These are phyloP conservation scores for Petrolisthes manimaculis DNA, from an alignment of 2,888 invertebrate genomes.

Conservation along the genomic window DNA sequence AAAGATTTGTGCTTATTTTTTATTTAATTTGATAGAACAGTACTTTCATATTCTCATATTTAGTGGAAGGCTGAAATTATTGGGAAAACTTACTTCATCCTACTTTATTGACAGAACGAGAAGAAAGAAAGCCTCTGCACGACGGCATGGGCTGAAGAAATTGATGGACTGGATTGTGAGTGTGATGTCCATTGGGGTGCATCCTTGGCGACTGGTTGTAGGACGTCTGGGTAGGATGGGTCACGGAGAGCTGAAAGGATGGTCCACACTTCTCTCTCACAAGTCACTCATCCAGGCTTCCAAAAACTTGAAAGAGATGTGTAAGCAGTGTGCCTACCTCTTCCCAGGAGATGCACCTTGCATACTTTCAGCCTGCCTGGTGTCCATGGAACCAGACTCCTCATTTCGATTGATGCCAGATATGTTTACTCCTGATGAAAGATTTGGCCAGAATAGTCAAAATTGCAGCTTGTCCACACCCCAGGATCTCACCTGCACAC, in stretches of 20 bases:
- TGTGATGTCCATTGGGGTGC: conserved; percentile 91
- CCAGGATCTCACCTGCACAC: conserved; percentile 95
- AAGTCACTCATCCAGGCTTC: conserved; percentile 90
- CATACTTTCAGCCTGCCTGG: conserved; percentile 97
- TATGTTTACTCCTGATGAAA: conserved; percentile 94
- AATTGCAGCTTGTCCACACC: conserved; percentile 94
- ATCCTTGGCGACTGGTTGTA: conserved; percentile 96
- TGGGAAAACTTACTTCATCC: too few relatives aligned
- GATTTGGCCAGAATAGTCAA: conserved; percentile 87
- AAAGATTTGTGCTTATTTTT: too few relatives aligned
- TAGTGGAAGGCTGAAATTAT: too few relatives aligned
- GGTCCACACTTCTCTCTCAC: conserved; percentile 93
- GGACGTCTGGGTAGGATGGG: conserved; percentile 96
- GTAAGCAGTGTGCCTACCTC: conserved; percentile 84
- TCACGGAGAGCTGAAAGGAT: conserved; percentile 96
- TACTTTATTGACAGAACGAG: conserved; percentile 68
- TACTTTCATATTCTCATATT: too few relatives aligned
- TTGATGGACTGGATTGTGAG: conserved; percentile 97
- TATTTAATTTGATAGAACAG: too few relatives aligned
- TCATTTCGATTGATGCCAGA: conserved; percentile 92
- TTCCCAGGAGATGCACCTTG: conserved; percentile 87
- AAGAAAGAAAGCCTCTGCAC: conserved; percentile 85
- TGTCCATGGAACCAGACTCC: conserved; percentile 92
- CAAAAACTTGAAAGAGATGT: conserved; percentile 88
- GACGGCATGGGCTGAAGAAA: conserved; percentile 89